Base-by-base conservation (phyloP, 2,797 vertebrate genomes). In the Corythornis leucogaster region DNA sequence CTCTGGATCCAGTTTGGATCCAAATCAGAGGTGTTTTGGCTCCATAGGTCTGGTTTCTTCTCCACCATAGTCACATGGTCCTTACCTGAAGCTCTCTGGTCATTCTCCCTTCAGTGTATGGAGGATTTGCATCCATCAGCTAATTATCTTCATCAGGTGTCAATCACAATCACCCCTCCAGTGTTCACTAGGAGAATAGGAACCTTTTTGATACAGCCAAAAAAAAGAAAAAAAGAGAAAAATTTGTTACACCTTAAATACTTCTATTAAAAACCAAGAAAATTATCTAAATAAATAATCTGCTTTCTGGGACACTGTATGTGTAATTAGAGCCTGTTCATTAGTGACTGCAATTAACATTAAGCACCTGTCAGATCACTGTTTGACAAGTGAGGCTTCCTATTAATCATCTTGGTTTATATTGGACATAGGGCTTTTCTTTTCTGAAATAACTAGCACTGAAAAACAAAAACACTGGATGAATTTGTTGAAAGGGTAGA, bases 181-280 rank as follows among this genome's bases (percentile, higher is more conserved):
- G 64, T 42, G 31, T 76, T 81, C 93, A 85, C 71, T 85, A 95
- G 84, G 54, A 94, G 67, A 88, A 88, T 87, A 89, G 93, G 81
- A 91, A 53, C 50, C 13, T 93, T 95, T 96, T 94, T 96, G 87
- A 93, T 95, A 87, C 76, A 93, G 93, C 46, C 43, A 69, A 78
- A 69, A 90, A 11, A 10, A 69, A 78, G 67, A 90, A 11, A 10
- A 53, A 57, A 48, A 24, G 22, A 25, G 22, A 48, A 48, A 50
- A 50, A 50, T 86, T 85, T 95, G 85, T 90, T 92, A 95, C 90
- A 91, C 46, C 70, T 90, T 71, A 89, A 83, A 74, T 74, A 89
- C 69, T 85, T 80, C 15, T 28, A 45, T 95, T 82, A 76, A 83
- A 85, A 94, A 5, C 5, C 38, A 38, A 53, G 9, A 59, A 91